Evolutionary conservation across 2,888 invertebrate genomes (phyloP), one percentile per base, ranked within the genome.

Genomic region (Ecliptopera silaceata): DNA sequence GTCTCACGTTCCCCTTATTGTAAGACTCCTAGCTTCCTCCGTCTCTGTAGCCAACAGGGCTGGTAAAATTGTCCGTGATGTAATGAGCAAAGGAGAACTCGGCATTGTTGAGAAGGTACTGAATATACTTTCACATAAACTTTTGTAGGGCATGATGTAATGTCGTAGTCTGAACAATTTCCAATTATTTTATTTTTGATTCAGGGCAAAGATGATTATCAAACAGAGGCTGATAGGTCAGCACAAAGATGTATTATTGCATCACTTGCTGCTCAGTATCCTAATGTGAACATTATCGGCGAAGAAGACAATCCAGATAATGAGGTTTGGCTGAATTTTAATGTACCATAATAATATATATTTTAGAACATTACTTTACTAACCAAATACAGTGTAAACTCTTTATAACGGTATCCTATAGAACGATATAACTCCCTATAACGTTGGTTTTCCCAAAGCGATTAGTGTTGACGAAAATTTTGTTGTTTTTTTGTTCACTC

Each of bases 141-240:
- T 3, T 4, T 36, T 36, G 15, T 36, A 13, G 1, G 13, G 34
- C 34, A 36, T 36, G 15, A 36, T 36, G 36, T 15, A 15, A 36
- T 15, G 15, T 10, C 15, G 15, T 2, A 15, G 15, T 2, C 15
- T 10, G 8, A 8, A 36, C 2, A 13, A 13, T 34, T 34, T 13
- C 5, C 13, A 34, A 38, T 22, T 11, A 31, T 38, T 10, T 3
- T 4, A 8, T 22, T 10, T 20, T 51, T 41, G 51, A 72, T 74
- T 11, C 73, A 96, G 95, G 97, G 96, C 15, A 95, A 95, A 77
- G 96, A 98, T 92, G 99, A 99, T 88, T 93, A 97, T 39, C 99
- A 99, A 92, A 99, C 99, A 3, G 98, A 98, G 91, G 99, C 99
- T 4, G 99, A 99, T 81, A 93, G 99, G 65, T 96, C 97, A 22